A percentile compares a stretch with the other conserved stretches of the same genome.
Evolutionary conservation across 2,888 invertebrate genomes (phyloP).

Genomic region (Pristionchus mayeri): DNA sequence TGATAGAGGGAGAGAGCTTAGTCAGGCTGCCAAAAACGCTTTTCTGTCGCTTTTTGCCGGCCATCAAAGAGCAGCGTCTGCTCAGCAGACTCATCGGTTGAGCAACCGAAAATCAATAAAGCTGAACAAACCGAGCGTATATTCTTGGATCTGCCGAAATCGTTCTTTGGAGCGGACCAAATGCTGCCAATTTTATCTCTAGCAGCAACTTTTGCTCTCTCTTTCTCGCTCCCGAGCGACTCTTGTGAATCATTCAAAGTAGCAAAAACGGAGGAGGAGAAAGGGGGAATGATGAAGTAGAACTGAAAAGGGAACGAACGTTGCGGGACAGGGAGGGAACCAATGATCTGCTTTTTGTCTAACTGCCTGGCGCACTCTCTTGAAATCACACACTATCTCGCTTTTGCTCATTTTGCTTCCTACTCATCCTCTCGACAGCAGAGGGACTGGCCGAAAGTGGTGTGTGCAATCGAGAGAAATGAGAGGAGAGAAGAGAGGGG

Average conservation of each 20-base stretch:
- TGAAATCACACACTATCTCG: not conserved
- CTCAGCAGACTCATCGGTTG: too few species aligned
- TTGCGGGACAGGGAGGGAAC: not conserved
- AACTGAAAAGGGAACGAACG: not conserved
- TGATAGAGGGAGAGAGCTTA: too few species aligned
- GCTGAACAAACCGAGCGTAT: too few species aligned
- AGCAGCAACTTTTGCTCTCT: not conserved
- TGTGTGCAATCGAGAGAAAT: not conserved
- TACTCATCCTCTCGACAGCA: too few species aligned
- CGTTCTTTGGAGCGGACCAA: too few species aligned
- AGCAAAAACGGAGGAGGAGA: not conserved
- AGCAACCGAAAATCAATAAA: too few species aligned
- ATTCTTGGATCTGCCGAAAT: too few species aligned
- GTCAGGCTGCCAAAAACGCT: too few species aligned
- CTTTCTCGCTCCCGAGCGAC: too few species aligned
- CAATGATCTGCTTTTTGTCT: not conserved
- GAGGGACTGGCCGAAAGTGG: not conserved
- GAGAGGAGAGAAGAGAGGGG: not conserved
- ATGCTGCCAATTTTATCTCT: not conserved
- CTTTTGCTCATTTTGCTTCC: not conserved
- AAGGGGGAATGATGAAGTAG: not conserved
- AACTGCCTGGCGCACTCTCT: not conserved
- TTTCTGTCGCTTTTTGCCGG: too few species aligned
- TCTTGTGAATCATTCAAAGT: not conserved
- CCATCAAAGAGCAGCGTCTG: too few species aligned